Percentiles rank a stretch among this genome's conserved stretches.
Evolutionary conservation across 2,888 invertebrate species (phyloP).

Genomic region (Microctonus hyperodae): DNA sequence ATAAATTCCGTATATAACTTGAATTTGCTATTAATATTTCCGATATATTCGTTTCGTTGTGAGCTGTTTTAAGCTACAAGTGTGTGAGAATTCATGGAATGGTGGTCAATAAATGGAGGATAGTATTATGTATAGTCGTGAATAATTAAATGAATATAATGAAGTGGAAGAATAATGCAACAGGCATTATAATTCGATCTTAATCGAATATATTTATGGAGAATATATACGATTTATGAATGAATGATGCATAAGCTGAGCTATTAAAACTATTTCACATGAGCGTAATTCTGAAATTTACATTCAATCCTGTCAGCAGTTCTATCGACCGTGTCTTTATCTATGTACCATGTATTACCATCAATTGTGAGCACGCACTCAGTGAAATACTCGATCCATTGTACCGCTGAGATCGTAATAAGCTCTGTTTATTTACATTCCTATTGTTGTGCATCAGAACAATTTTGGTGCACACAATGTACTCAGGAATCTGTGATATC

Average conservation of each 20-base stretch:
- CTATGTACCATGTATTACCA: constrained; percentile 2
- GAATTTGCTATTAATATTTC: neutral
- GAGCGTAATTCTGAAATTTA: constrained; percentile 9
- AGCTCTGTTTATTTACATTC: constrained; percentile 22
- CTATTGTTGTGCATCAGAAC: constrained; percentile 16
- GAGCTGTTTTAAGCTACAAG: neutral
- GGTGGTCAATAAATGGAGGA: neutral
- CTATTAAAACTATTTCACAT: neutral
- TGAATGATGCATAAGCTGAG: neutral
- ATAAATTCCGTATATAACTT: no score
- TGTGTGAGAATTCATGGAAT: neutral
- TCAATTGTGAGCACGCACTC: constrained; percentile 13
- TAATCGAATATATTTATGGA: neutral
- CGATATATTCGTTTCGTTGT: neutral
- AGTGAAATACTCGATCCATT: constrained; percentile 15
- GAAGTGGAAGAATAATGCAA: constrained; percentile 38
- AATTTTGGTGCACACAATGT: constrained; percentile 11
- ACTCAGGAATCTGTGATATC: neutral
- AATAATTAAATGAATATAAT: neutral
- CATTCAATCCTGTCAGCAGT: constrained; percentile 1
- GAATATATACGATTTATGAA: constrained; percentile 1
- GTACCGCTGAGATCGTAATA: constrained; percentile 19
- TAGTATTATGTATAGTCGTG: neutral
- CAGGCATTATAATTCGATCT: constrained; percentile 29
- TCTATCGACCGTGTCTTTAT: constrained; percentile 16